Evolutionary conservation across 2,888 invertebrate species (phyloP).

Genomic region (Eurytoma adleriae): DNA sequence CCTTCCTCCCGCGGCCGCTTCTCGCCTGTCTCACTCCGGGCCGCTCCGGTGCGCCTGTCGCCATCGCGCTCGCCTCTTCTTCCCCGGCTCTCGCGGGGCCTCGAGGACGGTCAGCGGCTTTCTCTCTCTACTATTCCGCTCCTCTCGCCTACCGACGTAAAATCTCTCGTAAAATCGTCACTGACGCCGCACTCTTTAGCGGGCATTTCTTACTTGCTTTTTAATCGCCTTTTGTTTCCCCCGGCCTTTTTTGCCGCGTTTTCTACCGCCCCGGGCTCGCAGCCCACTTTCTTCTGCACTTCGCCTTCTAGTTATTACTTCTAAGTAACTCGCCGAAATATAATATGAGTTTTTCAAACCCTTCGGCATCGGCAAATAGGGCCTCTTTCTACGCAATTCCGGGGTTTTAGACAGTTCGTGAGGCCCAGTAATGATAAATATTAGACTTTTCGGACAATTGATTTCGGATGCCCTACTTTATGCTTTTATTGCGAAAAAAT

Average conservation of each 20-base stretch:
- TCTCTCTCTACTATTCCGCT: constrained; percentile 40
- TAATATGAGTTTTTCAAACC: no score
- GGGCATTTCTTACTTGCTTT: constrained; percentile 17
- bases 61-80: constrained; percentile 49
- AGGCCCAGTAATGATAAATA: no score
- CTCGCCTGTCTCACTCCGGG: constrained; percentile 43
- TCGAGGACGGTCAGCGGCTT: constrained; percentile 58
- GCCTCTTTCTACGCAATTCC: no score
- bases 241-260: neutral
- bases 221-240: constrained; percentile 19
- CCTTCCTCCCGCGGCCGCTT: constrained; percentile 38
- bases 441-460: no score
- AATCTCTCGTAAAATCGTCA: constrained; percentile 41
- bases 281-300: neutral
- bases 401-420: no score
- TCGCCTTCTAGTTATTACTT: no score
- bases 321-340: no score
- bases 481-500: no score
- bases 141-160: constrained; percentile 13
- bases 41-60: constrained; percentile 47
- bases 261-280: neutral
- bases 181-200: constrained; percentile 31
- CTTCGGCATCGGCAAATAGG: no score
- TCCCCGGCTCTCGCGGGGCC: constrained; percentile 53
- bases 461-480: no score